phyloP scores from a whole-genome alignment of 2,113 vertebrate species.

The Oncorhynchus nerka region DNA sequence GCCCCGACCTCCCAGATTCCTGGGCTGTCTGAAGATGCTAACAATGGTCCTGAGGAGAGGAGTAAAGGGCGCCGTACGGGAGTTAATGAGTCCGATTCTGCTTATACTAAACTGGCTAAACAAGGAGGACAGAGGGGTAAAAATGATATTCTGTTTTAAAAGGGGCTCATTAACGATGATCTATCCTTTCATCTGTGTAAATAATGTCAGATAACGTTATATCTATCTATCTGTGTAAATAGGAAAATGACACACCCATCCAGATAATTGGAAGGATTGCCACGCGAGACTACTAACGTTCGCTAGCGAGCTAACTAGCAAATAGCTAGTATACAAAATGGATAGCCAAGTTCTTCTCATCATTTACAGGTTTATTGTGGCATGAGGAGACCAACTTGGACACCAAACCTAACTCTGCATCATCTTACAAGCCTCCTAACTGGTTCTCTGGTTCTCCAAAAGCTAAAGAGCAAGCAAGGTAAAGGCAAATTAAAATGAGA shows the following conservation, averaged over 20 bases:
- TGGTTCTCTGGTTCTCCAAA: slow-evolving; percentile 41
- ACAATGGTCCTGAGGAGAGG: slow-evolving; percentile 37
- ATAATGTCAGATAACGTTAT: too few species aligned
- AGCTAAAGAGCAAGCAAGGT: slow-evolving; percentile 29
- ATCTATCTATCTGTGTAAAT: background rate
- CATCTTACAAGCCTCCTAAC: slow-evolving; percentile 48
- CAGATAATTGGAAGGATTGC: too few species aligned
- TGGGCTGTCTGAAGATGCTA: slow-evolving; percentile 57
- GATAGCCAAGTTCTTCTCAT: background rate
- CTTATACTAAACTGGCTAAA: slow-evolving; percentile 72
- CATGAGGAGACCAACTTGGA: slow-evolving; percentile 36
- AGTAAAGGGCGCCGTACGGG: slow-evolving; percentile 50
- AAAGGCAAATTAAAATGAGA: background rate
- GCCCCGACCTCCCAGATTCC: slow-evolving; percentile 70
- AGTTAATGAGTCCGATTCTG: slow-evolving; percentile 64
- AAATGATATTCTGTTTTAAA: background rate
- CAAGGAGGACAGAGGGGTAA: slow-evolving; percentile 73
- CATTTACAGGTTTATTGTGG: slow-evolving; percentile 62
- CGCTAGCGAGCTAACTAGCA: too few species aligned
- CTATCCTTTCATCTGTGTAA: too few species aligned
- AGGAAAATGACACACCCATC: background rate
- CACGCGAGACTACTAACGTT: too few species aligned
- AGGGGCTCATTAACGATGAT: too few species aligned
- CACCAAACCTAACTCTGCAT: slow-evolving; percentile 9
- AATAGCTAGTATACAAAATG: too few species aligned